Evolutionary conservation across 2,797 vertebrate species (phyloP).

Genomic region (Myripristis murdjan): DNA sequence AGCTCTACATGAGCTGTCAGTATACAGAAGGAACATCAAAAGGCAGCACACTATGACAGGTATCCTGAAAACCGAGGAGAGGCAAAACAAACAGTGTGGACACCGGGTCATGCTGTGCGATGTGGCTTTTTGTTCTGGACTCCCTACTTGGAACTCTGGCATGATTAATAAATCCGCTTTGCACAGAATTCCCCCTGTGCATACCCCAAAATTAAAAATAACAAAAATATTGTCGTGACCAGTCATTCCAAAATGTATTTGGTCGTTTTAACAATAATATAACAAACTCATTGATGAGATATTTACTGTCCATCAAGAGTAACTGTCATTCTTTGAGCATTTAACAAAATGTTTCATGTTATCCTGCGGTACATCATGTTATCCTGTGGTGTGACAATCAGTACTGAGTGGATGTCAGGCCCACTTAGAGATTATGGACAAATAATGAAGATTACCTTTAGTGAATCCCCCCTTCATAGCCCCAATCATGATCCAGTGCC

Average conservation of each 20-base stretch:
- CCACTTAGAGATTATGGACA: constrained; percentile 2
- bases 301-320: not conserved
- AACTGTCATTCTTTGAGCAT: not conserved
- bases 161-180: constrained; percentile 64
- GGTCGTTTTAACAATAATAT: constrained; percentile 3
- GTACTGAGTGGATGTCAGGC: not conserved
- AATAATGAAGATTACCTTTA: constrained; percentile 11
- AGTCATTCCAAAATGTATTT: constrained; percentile 22
- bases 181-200: constrained; percentile 42
- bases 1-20: constrained; percentile 50
- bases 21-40: constrained; percentile 62
- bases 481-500: not conserved
- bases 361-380: not conserved
- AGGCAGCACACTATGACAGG: constrained; percentile 20
- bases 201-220: constrained; percentile 32
- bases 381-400: constrained; percentile 1
- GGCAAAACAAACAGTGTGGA: constrained; percentile 61
- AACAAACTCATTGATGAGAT: constrained; percentile 20
- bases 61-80: constrained; percentile 58
- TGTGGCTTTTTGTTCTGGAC: constrained; percentile 52
- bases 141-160: constrained; percentile 45
- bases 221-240: constrained; percentile 44
- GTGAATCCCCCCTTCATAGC: not conserved
- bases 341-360: constrained; percentile 5
- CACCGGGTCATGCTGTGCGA: constrained; percentile 47